Evolutionary conservation across 2,113 vertebrate genomes (phyloP).

Genomic region (Ceyx melanurus): DNA sequence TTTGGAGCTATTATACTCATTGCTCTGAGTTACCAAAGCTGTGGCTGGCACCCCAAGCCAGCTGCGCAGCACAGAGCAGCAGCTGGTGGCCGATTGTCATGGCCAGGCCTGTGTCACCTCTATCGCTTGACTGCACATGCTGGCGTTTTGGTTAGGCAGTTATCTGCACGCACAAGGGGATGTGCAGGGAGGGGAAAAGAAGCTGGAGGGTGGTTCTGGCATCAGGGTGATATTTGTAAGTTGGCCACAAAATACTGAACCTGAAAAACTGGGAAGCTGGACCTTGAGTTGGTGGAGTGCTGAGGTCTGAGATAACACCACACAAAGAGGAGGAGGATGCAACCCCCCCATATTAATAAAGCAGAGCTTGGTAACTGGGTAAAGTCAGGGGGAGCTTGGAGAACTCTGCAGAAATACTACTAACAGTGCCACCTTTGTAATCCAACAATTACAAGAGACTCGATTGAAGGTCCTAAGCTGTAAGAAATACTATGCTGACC

Average conservation of each 20-base stretch:
- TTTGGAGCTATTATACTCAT: not conserved
- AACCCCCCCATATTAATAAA: not conserved
- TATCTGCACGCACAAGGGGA: not conserved
- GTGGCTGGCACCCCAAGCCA: not conserved
- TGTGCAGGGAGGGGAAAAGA: not conserved
- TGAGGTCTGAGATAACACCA: not conserved
- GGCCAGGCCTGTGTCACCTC: fast-evolving
- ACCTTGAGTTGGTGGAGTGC: not conserved
- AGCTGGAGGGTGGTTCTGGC: not conserved
- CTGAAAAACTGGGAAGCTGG: not conserved
- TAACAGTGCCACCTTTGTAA: not conserved
- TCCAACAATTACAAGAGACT: not conserved
- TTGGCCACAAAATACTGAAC: not conserved
- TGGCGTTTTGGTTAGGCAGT: not conserved
- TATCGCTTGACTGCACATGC: not conserved
- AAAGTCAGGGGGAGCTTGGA: not conserved
- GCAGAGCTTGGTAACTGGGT: not conserved
- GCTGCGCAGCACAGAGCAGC: fast-evolving
- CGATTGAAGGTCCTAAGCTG: not conserved
- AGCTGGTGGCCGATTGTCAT: not conserved
- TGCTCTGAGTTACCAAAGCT: not conserved
- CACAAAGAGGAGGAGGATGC: not conserved
- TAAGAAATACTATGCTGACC: not conserved
- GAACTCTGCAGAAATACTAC: not conserved
- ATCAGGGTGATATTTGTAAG: not conserved